These are phyloP conservation scores for Trachops cirrhosus DNA, from an alignment of 2,797 vertebrate species.

Conservation along the genomic window DNA sequence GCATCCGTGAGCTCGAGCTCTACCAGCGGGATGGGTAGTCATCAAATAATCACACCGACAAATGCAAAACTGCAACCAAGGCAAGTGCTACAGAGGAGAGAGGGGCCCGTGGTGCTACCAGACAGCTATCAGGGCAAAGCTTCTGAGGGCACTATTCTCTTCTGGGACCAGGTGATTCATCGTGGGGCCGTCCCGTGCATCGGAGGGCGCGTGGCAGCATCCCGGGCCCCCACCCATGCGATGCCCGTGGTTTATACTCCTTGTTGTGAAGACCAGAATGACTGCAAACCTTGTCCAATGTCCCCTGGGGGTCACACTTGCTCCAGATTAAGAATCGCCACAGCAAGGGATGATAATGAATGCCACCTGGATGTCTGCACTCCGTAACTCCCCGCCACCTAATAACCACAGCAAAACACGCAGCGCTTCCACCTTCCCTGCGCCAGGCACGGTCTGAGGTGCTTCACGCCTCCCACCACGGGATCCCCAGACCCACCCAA, in stretches of 20 bases:
- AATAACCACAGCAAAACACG: too few species aligned
- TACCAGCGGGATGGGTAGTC: background rate
- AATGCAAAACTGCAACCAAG: background rate
- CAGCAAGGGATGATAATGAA: too few species aligned
- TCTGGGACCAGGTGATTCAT: background rate
- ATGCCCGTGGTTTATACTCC: background rate
- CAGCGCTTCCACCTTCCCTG: background rate
- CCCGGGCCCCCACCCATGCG: background rate
- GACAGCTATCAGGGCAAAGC: background rate
- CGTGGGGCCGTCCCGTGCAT: background rate
- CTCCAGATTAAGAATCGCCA: background rate
- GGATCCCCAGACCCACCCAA: background rate
- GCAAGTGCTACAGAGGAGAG: background rate
- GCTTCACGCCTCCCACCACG: background rate
- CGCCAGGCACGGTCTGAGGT: fast-evolving
- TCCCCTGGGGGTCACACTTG: background rate
- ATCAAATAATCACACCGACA: background rate
- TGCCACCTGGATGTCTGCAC: too few species aligned
- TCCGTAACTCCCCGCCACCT: background rate
- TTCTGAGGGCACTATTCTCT: background rate
- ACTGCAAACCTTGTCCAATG: background rate
- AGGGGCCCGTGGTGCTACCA: background rate
- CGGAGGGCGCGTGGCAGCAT: fast-evolving
- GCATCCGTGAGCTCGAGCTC: background rate
- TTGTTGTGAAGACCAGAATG: background rate